phyloP scores from a whole-genome alignment of 2,113 vertebrate genomes.

The Sardina pilchardus region DNA sequence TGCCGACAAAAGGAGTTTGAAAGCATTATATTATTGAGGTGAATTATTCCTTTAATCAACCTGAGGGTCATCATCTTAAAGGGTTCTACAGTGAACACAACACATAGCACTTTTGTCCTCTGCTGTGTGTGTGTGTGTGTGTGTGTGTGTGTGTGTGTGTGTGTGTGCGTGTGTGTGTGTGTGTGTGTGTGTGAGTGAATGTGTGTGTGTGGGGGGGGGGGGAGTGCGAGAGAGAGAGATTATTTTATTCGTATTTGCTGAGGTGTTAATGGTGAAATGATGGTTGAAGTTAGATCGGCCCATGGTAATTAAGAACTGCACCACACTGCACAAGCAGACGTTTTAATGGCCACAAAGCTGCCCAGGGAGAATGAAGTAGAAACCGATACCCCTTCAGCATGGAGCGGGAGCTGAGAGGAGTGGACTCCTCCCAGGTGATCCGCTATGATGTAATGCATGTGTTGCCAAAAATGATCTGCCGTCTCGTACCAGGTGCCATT shows the following conservation, averaged over 20 bases:
- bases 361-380: background rate
- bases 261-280: conserved; percentile 15
- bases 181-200: too few relatives aligned
- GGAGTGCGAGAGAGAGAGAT: background rate
- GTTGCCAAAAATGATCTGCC: background rate
- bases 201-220: background rate
- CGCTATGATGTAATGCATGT: background rate
- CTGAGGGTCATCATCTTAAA: background rate
- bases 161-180: background rate
- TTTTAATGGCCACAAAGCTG: background rate
- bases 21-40: background rate
- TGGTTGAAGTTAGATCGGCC: background rate
- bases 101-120: background rate
- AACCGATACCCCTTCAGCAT: background rate
- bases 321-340: background rate
- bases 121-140: background rate
- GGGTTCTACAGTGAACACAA: background rate
- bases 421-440: background rate
- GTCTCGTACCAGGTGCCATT: background rate
- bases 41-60: background rate
- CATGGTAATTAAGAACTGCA: background rate
- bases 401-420: background rate
- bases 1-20: background rate
- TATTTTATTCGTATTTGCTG: conserved; percentile 6
- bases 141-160: background rate